phyloP scores from a whole-genome alignment of 2,888 invertebrate genomes.

The Mesochorus sp. region DNA sequence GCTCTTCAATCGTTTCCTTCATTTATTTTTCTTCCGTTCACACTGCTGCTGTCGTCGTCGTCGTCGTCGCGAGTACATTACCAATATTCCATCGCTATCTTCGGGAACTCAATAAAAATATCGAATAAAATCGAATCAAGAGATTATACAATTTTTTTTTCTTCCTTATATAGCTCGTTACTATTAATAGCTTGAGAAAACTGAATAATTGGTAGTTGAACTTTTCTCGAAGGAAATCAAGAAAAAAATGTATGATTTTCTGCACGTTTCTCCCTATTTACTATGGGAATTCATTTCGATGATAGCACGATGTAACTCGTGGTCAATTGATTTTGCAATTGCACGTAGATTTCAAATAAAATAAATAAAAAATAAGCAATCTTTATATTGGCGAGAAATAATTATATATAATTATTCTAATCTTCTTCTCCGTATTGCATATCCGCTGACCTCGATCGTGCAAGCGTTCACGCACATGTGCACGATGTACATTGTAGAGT shows the following conservation, averaged over 20 bases:
- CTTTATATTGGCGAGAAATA: too few relatives aligned
- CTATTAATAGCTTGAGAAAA: not conserved
- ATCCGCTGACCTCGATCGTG: slow-evolving; percentile 1
- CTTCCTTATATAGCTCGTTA: not conserved
- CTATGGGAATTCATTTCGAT: too few relatives aligned
- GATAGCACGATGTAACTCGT: too few relatives aligned
- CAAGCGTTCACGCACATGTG: slow-evolving; percentile 30
- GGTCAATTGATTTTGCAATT: too few relatives aligned
- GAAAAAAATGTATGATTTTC: too few relatives aligned
- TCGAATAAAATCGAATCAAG: not conserved
- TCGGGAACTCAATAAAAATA: not conserved
- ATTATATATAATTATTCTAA: not conserved
- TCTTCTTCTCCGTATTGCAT: slow-evolving; percentile 18
- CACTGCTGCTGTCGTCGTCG: too few relatives aligned
- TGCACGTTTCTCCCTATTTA: too few relatives aligned
- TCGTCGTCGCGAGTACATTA: not conserved
- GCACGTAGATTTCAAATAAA: too few relatives aligned
- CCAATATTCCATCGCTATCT: not conserved
- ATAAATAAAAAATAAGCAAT: too few relatives aligned
- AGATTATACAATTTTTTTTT: not conserved
- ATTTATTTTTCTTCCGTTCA: not conserved
- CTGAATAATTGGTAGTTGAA: not conserved
- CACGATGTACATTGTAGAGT: slow-evolving; percentile 1
- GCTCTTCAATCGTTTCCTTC: not conserved
- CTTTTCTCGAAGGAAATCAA: too few relatives aligned